Conservation (phyloP, 1,140 invertebrate genomes). For the Sinella curviseta region DNA sequence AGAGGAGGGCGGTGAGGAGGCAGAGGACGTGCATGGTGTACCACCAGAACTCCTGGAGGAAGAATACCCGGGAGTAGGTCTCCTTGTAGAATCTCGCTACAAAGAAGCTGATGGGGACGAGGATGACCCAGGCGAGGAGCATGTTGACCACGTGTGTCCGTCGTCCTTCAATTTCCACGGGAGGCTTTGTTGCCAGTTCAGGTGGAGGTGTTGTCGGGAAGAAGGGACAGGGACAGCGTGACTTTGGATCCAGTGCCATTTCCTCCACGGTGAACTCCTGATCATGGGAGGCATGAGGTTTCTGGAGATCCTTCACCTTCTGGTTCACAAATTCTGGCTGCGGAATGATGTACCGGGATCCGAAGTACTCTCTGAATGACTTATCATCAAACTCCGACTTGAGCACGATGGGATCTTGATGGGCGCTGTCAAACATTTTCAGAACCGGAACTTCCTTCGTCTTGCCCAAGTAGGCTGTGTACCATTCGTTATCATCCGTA, state of each 20-base stretch:
- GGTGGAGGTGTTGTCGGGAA: not conserved
- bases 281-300: not conserved
- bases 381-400: not conserved
- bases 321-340: not conserved
- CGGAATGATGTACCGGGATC: not conserved
- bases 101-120: constrained; percentile 23
- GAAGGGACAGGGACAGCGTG: constrained; percentile 3
- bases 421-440: constrained; percentile 4
- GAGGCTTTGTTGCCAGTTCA: not conserved
- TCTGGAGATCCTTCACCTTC: not conserved
- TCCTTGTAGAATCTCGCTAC: constrained; percentile 33
- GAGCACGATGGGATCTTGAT: constrained; percentile 5
- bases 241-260: not conserved
- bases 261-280: not conserved
- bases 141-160: constrained; percentile 7
- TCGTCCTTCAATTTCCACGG: not conserved
- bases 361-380: not conserved
- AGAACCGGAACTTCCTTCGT: not conserved
- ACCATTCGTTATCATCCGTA: not conserved
- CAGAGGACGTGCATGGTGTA: constrained; percentile 25
- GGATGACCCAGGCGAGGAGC: constrained; percentile 27
- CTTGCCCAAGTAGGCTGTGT: not conserved
- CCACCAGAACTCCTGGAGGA: constrained; percentile 36
- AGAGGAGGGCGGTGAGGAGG: constrained; percentile 6
- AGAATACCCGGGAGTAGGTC: constrained; percentile 27